These are phyloP conservation scores for Papilio polyxenes DNA, from an alignment of 1,140 invertebrate species.

Conservation along the genomic window DNA sequence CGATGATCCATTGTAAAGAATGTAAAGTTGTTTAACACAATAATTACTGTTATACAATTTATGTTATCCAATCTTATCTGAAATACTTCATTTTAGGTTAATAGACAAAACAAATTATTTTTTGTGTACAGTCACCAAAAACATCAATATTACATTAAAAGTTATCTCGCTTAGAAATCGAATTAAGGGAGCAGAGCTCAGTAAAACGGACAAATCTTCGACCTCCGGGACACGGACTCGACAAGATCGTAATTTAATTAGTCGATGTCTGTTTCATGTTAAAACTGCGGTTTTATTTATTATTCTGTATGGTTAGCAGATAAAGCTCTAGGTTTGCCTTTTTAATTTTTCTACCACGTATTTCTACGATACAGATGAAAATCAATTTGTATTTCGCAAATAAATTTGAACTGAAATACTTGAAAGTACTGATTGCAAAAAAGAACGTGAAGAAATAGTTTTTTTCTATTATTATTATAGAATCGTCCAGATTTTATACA, in stretches of 20 bases:
- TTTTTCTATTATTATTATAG: no score
- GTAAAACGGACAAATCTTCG: slow-evolving; percentile 23
- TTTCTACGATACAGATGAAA: not conserved
- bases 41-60: no score
- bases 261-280: slow-evolving; percentile 24
- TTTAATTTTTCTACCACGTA: not conserved
- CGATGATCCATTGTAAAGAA: no score
- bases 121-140: slow-evolving; percentile 9
- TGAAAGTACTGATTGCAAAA: not conserved
- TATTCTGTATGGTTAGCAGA: slow-evolving; percentile 1
- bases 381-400: not conserved
- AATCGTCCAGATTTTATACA: no score
- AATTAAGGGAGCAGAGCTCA: slow-evolving; percentile 25
- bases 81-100: not conserved
- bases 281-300: slow-evolving; percentile 10
- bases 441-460: no score
- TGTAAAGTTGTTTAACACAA: no score
- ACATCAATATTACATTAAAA: slow-evolving; percentile 15
- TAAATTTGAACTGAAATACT: not conserved
- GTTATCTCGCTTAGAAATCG: slow-evolving; percentile 10
- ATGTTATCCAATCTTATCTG: not conserved
- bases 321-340: not conserved
- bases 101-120: not conserved
- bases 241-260: slow-evolving; percentile 28
- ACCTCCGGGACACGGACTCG: not conserved